Evolutionary conservation across 2,113 vertebrate genomes (phyloP).

Genomic region (Oncorhynchus keta): DNA sequence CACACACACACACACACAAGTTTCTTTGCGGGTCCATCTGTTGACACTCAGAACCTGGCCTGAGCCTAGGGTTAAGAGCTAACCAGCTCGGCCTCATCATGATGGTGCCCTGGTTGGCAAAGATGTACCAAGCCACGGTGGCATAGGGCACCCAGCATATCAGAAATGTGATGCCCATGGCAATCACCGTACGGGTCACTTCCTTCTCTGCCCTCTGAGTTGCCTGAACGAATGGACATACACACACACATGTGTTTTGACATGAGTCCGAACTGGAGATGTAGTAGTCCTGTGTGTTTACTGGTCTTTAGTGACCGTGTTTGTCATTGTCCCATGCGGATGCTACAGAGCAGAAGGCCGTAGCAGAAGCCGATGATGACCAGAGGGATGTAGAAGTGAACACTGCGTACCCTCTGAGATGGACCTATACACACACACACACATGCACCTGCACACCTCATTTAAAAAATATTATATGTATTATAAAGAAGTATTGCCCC

Average conservation of each 20-base stretch:
- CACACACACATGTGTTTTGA: background rate
- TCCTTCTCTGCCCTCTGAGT: constrained; percentile 95
- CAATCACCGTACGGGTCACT: constrained; percentile 94
- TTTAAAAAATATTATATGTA: no score
- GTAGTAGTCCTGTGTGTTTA: background rate
- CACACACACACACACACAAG: constrained; percentile 2
- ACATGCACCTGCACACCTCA: constrained; percentile 10
- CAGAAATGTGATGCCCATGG: constrained; percentile 93
- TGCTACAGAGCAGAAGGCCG: constrained; percentile 90
- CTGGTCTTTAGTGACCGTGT: background rate
- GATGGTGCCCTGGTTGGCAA: constrained; percentile 84
- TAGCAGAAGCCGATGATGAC: constrained; percentile 95
- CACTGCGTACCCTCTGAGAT: constrained; percentile 98
- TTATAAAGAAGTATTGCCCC: no score
- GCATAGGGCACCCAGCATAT: constrained; percentile 95
- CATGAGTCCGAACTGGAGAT: background rate
- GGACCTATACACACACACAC: constrained; percentile 68
- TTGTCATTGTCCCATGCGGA: constrained; percentile 83
- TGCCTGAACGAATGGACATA: constrained; percentile 71
- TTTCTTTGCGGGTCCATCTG: constrained; percentile 41
- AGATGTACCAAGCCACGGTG: constrained; percentile 89
- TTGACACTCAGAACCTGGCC: constrained; percentile 32
- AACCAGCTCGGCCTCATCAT: constrained; percentile 34
- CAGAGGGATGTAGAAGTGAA: constrained; percentile 89
- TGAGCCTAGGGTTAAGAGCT: constrained; percentile 17